Conservation (phyloP, 1,140 invertebrate genomes). For the Microplitis demolitor region DNA sequence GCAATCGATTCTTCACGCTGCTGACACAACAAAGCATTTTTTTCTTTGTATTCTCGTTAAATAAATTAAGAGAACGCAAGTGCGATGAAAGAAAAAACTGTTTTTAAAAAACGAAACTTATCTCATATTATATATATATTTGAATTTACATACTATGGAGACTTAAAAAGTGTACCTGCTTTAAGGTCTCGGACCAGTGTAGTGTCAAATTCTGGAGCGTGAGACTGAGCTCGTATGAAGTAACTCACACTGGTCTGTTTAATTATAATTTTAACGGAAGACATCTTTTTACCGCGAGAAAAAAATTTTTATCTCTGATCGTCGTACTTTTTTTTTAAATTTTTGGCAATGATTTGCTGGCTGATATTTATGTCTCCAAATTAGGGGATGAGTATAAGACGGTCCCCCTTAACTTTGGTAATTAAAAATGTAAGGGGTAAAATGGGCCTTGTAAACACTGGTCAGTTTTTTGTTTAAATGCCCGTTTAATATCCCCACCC, state of each 20-base stretch:
- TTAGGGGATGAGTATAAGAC: too few species aligned
- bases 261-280: conserved; percentile 29
- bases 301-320: conserved; percentile 15
- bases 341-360: not conserved
- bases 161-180: conserved; percentile 39
- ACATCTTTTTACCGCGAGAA: conserved; percentile 2
- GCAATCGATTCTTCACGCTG: conserved; percentile 8
- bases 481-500: too few species aligned
- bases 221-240: conserved; percentile 38
- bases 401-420: too few species aligned
- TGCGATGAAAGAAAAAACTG: not conserved
- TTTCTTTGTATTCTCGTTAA: not conserved
- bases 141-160: not conserved
- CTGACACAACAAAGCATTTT: not conserved
- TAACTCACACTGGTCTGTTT: conserved; percentile 16
- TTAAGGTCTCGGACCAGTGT: conserved; percentile 49
- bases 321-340: not conserved
- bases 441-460: too few species aligned
- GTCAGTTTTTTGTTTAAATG: too few species aligned
- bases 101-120: conserved; percentile 10
- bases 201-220: conserved; percentile 59
- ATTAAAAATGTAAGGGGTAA: too few species aligned
- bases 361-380: not conserved
- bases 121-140: not conserved
- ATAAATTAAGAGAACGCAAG: not conserved